Evolutionary conservation across 2,113 vertebrate species (phyloP).

Genomic region (Catharus minimus): DNA sequence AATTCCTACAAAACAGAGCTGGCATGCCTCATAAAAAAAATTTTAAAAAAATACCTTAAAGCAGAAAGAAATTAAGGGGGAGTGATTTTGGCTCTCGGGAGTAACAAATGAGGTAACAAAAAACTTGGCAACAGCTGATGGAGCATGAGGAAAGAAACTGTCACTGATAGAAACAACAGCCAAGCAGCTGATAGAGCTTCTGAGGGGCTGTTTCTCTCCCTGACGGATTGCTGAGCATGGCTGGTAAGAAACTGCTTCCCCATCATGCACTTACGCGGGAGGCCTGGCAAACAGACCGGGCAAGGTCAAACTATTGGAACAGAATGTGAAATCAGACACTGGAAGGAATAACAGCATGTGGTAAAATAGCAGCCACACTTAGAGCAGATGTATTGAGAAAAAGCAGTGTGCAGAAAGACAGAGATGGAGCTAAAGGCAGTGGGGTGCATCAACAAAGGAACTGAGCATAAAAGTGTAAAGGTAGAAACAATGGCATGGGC

Average conservation of each 20-base stretch:
- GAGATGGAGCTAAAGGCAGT: background rate
- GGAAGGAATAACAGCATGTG: background rate
- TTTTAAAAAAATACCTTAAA: background rate
- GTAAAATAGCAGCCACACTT: slow-evolving; percentile 25
- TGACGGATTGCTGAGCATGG: background rate
- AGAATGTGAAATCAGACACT: slow-evolving; percentile 12
- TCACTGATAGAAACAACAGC: background rate
- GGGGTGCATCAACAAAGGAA: background rate
- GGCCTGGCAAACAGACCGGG: background rate
- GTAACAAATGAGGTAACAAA: background rate
- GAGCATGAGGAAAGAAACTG: background rate
- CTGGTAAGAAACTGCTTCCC: background rate
- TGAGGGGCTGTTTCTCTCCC: background rate
- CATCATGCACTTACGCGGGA: accelerated
- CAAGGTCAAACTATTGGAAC: slow-evolving; percentile 18
- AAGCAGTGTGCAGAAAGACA: background rate
- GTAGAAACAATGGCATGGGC: background rate
- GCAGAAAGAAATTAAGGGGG: background rate
- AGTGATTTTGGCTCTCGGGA: background rate
- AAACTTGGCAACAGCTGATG: background rate
- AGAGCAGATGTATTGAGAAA: background rate
- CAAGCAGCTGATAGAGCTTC: background rate
- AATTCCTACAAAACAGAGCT: background rate
- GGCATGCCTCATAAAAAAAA: background rate
- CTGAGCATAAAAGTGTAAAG: background rate